A percentile compares a stretch with the other conserved stretches of the same genome.
Conservation (phyloP, 2,113 vertebrate species). For the crab-eating macaque (Macaca fascicularis) region T2T-MFA8v1.1 NC_088385.1:126785001-126785500, state of each 20-base stretch:
- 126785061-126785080: not conserved
- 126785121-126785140: not conserved
- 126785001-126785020: not conserved
- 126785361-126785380: not conserved
- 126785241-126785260: not conserved
- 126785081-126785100: not conserved
- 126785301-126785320: not conserved
- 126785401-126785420: not conserved
- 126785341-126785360: not conserved
- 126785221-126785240: slow-evolving; percentile 14
- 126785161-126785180: not conserved
- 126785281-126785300: not conserved
- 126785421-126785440: not conserved
- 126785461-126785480: too few species aligned
- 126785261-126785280: not conserved
- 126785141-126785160: not conserved
- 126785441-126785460: too few species aligned
- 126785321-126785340: not conserved
- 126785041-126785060: not conserved
- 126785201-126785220: not conserved
- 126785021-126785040: not conserved
- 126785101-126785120: not conserved
- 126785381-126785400: not conserved
- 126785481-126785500: too few species aligned
- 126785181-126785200: not conserved